These are phyloP conservation scores for Cydia splendana DNA, from an alignment of 1,140 invertebrate genomes.

Conservation along the genomic window DNA sequence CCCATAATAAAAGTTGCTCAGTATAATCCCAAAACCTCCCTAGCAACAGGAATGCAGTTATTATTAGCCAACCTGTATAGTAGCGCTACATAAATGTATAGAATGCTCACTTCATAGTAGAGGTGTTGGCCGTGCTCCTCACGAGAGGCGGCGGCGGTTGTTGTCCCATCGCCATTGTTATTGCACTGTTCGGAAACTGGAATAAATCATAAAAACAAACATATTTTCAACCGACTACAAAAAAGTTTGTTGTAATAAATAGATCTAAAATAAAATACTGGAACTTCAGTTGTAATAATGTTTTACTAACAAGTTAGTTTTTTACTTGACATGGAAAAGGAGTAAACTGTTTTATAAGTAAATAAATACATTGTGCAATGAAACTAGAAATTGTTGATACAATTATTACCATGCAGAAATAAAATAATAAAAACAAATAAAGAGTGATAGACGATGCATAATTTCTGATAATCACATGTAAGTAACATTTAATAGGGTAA, in stretches of 20 bases:
- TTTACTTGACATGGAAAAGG: not conserved
- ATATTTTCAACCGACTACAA: conserved; percentile 41
- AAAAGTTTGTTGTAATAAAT: not conserved
- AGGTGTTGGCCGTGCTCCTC: conserved; percentile 72
- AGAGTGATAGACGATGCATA: not conserved
- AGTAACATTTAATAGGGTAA: not conserved
- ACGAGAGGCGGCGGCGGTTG: conserved; percentile 74
- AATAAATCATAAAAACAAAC: conserved; percentile 66
- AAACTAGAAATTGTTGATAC: not conserved
- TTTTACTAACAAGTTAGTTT: not conserved
- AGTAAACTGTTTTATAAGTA: too few relatives aligned
- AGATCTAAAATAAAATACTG: not conserved
- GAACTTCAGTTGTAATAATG: not conserved
- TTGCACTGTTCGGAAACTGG: conserved; percentile 78
- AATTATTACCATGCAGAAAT: not conserved
- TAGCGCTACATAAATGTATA: conserved; percentile 36
- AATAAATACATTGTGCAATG: too few relatives aligned
- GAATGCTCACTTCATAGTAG: conserved; percentile 74
- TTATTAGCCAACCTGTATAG: too few relatives aligned
- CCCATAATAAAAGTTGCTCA: too few relatives aligned
- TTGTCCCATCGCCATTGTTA: conserved; percentile 78
- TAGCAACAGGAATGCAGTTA: too few relatives aligned
- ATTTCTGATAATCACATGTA: too few relatives aligned
- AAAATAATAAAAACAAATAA: not conserved
- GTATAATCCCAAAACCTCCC: too few relatives aligned